These are phyloP conservation scores for Heterohyrax brucei DNA, from an alignment of 2,797 vertebrate species.

Conservation along the genomic window DNA sequence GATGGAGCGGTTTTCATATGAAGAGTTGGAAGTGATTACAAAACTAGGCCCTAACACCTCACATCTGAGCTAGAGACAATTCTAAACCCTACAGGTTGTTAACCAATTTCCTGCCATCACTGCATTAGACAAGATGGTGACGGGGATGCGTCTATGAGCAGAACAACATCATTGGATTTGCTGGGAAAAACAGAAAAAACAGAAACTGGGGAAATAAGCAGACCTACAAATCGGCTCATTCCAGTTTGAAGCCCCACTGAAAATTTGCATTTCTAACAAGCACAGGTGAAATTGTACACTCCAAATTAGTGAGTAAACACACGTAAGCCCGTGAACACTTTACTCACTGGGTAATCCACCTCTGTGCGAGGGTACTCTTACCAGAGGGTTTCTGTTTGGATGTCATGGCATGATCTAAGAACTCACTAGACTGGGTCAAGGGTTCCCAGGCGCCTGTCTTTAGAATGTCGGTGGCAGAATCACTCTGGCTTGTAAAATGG, in stretches of 20 bases:
- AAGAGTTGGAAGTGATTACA: not conserved
- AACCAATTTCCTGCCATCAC: not conserved
- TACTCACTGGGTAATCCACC: no score
- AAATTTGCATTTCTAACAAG: no score
- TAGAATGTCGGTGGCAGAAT: not conserved
- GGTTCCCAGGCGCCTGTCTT: not conserved
- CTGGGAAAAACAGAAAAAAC: not conserved
- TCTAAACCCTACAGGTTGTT: not conserved
- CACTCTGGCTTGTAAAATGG: not conserved
- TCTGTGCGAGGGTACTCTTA: fast-evolving
- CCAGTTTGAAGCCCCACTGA: no score
- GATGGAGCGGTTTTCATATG: not conserved
- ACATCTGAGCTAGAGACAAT: not conserved
- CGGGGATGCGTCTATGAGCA: not conserved
- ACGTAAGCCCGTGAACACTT: no score
- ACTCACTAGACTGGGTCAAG: not conserved
- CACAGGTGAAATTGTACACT: no score
- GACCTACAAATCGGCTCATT: no score
- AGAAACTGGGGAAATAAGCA: not conserved
- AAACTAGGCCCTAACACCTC: not conserved
- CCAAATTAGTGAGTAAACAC: no score
- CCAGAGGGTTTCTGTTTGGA: not conserved
- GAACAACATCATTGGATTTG: not conserved
- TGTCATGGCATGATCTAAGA: not conserved
- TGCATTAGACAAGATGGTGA: fast-evolving